phyloP scores from a whole-genome alignment of 2,113 vertebrate species.

The Atrichornis clamosus region DNA sequence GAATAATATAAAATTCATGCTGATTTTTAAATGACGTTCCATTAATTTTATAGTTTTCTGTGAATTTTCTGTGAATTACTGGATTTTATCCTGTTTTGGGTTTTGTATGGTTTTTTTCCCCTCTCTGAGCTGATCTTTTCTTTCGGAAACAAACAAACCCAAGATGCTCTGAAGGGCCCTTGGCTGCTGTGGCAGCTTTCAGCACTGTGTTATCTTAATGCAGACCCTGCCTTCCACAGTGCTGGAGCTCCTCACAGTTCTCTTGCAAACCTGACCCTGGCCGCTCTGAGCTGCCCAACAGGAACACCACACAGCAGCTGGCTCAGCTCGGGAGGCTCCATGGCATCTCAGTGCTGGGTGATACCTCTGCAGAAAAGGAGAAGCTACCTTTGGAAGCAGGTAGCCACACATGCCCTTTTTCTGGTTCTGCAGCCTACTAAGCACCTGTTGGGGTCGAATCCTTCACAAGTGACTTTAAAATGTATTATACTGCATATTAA shows the following conservation, averaged over 20 bases:
- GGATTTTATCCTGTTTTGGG: not conserved
- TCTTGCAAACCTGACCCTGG: not conserved
- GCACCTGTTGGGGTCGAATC: not conserved
- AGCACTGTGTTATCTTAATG: not conserved
- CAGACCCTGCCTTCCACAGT: not conserved
- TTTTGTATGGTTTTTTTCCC: accelerated
- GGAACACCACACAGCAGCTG: not conserved
- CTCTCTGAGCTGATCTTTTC: not conserved
- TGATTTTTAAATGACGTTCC: not conserved
- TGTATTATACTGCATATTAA: not conserved
- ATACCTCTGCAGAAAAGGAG: not conserved
- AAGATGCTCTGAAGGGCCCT: not conserved
- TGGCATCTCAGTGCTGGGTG: not conserved
- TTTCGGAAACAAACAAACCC: not conserved
- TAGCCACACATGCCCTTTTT: not conserved
- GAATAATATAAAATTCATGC: not conserved
- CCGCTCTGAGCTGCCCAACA: not conserved
- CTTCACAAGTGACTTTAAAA: not conserved
- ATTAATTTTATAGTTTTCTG: not conserved
- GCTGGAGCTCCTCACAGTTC: not conserved
- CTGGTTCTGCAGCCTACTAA: not conserved
- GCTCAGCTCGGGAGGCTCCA: not conserved
- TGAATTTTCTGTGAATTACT: not conserved
- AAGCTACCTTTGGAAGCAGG: not conserved
- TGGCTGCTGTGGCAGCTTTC: not conserved